These are phyloP conservation scores for Podarcis lilfordi DNA, from an alignment of 2,797 vertebrate species.

Conservation along the genomic window DNA sequence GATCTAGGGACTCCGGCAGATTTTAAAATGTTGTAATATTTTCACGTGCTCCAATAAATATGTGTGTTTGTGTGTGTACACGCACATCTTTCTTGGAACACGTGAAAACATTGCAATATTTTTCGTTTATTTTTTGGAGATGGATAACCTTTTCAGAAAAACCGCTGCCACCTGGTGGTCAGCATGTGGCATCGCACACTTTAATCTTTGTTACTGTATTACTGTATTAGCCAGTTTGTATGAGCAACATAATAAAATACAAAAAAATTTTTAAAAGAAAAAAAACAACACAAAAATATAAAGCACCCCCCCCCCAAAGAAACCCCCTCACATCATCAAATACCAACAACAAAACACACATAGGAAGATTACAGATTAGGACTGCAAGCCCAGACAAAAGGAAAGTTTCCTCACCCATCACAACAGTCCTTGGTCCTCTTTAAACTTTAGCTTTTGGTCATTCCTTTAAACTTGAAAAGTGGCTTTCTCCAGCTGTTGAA, in stretches of 20 bases:
- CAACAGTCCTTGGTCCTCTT: not conserved
- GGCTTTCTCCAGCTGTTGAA: too few species aligned
- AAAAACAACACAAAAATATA: too few species aligned
- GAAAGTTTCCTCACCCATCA: not conserved
- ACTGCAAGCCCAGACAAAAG: not conserved
- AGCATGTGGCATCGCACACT: too few species aligned
- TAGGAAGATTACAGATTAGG: not conserved
- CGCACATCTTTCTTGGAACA: not conserved
- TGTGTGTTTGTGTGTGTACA: too few species aligned
- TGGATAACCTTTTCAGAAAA: not conserved
- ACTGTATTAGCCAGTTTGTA: too few species aligned
- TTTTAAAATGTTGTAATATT: too few species aligned
- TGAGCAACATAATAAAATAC: not conserved
- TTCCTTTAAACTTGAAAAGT: not conserved
- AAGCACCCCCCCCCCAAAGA: too few species aligned
- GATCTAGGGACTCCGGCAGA: too few species aligned
- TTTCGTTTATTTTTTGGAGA: too few species aligned
- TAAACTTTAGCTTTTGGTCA: not conserved
- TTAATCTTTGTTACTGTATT: not conserved
- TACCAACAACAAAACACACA: not conserved
- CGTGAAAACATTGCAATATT: not conserved
- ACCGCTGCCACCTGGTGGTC: not conserved
- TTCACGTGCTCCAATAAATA: too few species aligned
- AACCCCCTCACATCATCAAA: not conserved
- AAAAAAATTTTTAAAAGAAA: not conserved